These are phyloP conservation scores for Anguilla pacifica DNA, from an alignment of 2,797 vertebrate genomes.

Conservation along the genomic window DNA sequence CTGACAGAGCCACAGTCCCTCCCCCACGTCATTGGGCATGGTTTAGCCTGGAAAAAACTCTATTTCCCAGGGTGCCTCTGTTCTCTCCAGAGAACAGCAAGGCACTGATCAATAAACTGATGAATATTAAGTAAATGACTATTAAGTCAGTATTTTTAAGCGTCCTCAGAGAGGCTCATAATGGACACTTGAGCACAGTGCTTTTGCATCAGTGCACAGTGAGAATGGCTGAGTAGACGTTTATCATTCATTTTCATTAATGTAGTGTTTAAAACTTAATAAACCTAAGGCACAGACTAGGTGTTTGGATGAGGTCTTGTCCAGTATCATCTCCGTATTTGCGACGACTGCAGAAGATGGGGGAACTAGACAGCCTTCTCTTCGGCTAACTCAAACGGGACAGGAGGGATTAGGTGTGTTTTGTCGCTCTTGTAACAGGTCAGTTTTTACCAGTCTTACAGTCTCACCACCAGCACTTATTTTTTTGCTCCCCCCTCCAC, in stretches of 20 bases:
- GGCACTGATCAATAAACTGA: not conserved
- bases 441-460: not conserved
- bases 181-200: not conserved
- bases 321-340: not conserved
- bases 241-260: not conserved
- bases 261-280: not conserved
- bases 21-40: not conserved
- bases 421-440: not conserved
- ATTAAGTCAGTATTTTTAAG: not conserved
- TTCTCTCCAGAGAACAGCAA: not conserved
- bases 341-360: not conserved
- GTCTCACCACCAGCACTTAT: not conserved
- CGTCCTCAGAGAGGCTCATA: not conserved
- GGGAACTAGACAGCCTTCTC: not conserved
- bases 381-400: not conserved
- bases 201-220: not conserved
- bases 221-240: not conserved
- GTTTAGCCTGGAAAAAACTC: not conserved
- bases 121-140: not conserved
- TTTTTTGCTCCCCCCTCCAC: not conserved
- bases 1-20: not conserved
- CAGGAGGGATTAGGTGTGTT: constrained; percentile 6
- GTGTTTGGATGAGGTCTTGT: constrained; percentile 3
- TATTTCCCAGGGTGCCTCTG: not conserved
- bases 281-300: not conserved